phyloP scores from a whole-genome alignment of 1,140 invertebrate species.

The Drosophila saltans region DNA sequence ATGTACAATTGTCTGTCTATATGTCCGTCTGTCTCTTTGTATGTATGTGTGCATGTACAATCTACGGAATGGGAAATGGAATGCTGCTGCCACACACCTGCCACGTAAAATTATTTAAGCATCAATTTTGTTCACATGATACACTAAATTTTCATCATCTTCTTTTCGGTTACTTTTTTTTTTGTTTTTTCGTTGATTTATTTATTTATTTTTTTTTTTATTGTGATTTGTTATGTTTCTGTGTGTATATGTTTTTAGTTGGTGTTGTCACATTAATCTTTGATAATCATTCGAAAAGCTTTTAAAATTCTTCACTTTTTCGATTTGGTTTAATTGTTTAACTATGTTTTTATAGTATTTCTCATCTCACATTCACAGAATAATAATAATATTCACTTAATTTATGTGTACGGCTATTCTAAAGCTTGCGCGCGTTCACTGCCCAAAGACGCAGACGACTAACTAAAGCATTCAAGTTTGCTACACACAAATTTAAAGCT shows the following conservation, averaged over 20 bases:
- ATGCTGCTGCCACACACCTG: conserved; percentile 63
- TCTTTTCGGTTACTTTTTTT: conserved; percentile 8
- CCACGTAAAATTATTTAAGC: conserved; percentile 68
- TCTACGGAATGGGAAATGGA: conserved; percentile 14
- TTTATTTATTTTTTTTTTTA: conserved; percentile 16
- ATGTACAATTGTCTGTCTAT: conserved; percentile 16
- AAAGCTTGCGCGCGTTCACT: conserved; percentile 56
- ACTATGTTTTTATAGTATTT: conserved; percentile 28
- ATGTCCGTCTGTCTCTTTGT: conserved; percentile 1
- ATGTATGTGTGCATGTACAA: conserved; percentile 31
- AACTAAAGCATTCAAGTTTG: conserved; percentile 59
- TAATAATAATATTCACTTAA: conserved; percentile 14
- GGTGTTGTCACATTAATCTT: background rate
- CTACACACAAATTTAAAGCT: conserved; percentile 63
- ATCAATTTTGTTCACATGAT: conserved; percentile 25
- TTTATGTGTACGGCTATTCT: conserved; percentile 29
- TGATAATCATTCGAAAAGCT: conserved; percentile 4
- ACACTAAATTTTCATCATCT: conserved; percentile 35
- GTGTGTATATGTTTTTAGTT: background rate
- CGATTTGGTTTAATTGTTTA: conserved; percentile 32
- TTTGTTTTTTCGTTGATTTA: background rate
- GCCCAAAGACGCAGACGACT: conserved; percentile 42
- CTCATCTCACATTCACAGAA: conserved; percentile 19
- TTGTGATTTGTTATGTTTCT: conserved; percentile 13
- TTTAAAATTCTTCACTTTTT: background rate